phyloP scores from a whole-genome alignment of 2,113 vertebrate genomes.

The Solea senegalensis region DNA sequence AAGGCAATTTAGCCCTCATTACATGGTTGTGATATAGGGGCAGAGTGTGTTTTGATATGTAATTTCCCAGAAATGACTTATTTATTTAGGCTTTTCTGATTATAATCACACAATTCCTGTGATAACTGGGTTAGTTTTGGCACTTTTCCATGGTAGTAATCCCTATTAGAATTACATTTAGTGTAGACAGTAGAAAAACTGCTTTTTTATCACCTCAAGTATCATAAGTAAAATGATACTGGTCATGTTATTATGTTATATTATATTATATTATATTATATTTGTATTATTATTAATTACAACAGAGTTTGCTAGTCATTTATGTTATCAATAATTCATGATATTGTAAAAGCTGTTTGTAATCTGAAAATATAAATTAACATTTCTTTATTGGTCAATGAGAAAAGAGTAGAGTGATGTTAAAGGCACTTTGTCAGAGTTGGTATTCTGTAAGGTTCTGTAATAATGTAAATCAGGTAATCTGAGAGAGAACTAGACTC shows the following conservation, averaged over 20 bases:
- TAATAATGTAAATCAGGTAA: too few species aligned
- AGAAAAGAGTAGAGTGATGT: too few species aligned
- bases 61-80: conserved; percentile 28
- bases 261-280: background rate
- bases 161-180: too few species aligned
- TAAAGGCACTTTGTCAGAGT: too few species aligned
- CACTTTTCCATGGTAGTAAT: background rate
- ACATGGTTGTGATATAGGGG: conserved; percentile 20
- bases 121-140: background rate
- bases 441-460: too few species aligned
- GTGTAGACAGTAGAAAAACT: too few species aligned
- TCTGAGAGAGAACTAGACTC: too few species aligned
- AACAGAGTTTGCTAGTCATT: too few species aligned
- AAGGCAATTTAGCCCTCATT: conserved; percentile 46
- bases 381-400: too few species aligned
- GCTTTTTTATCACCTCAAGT: too few species aligned
- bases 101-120: background rate
- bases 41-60: conserved; percentile 17
- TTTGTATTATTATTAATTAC: background rate
- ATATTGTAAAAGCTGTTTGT: background rate
- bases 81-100: background rate
- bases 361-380: too few species aligned
- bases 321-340: background rate
- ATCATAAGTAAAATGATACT: background rate
- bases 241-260: background rate